phyloP scores from a whole-genome alignment of 2,888 invertebrate genomes.

The Eupithecia vulgata region DNA sequence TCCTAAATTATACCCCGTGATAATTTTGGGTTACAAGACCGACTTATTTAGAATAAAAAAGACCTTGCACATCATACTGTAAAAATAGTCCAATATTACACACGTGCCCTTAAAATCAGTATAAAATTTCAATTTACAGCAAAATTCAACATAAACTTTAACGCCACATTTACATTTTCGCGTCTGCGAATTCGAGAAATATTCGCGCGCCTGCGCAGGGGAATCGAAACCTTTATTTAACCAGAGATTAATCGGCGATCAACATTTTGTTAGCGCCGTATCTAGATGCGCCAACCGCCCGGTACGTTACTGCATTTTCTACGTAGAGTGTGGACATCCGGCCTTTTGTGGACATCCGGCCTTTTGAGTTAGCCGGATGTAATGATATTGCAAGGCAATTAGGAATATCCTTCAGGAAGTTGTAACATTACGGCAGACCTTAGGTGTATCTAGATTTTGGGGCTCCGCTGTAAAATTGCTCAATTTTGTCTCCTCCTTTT shows the following conservation, averaged over 20 bases:
- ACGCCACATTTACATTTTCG: not conserved
- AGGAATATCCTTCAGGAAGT: too few species aligned
- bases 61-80: not conserved
- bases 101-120: not conserved
- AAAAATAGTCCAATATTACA: not conserved
- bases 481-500: too few species aligned
- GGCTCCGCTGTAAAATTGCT: too few species aligned
- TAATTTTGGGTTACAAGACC: not conserved
- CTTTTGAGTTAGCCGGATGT: not conserved
- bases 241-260: slow-evolving; percentile 45
- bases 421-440: too few species aligned
- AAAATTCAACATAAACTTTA: slow-evolving; percentile 1
- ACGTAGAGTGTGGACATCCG: slow-evolving; percentile 56
- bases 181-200: slow-evolving; percentile 23
- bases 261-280: slow-evolving; percentile 48
- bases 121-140: not conserved
- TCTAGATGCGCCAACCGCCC: slow-evolving; percentile 65
- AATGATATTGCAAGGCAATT: not conserved
- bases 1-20: not conserved
- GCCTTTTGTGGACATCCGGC: slow-evolving; percentile 37
- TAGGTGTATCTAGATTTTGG: too few species aligned
- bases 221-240: slow-evolving; percentile 41
- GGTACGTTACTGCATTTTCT: slow-evolving; percentile 76
- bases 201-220: slow-evolving; percentile 26
- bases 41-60: not conserved